Base-by-base conservation (phyloP, 2,888 invertebrate genomes). In the Leucania comma region DNA sequence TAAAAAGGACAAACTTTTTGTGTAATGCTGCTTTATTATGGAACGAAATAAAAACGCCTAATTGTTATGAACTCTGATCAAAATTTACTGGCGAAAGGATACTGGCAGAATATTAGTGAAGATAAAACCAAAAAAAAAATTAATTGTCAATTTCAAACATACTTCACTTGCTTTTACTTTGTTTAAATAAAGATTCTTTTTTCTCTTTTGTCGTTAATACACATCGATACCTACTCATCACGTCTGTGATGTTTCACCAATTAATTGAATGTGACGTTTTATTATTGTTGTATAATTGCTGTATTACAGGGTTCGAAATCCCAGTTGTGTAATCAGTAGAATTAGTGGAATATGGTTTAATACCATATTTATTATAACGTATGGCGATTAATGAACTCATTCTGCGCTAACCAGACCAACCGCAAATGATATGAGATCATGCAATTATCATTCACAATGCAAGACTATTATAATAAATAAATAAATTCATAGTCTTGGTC, bases 291-390 rank as follows among this genome's bases (percentile, higher is more conserved):
- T 26, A 35, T 24, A 20, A 29, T 48, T 20, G 5, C 2, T 48
- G 17, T 32, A 26, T 42, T 24, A n/a, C 66, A 66, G 29, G 66
- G 54, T 26, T 63, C 29, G 29, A 20, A 54, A 66, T 59, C 54
- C n/a, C 42, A 67, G 66, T 76, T 80, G 80, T 80, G 80, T 76
- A 78, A 68, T 78, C 76, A 78, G 80, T 65, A 79, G 38, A 59
- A 58, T 58, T 80, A 58, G 76, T 64, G 26, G n/a, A 56, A 59
- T 65, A 29, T 29, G 3, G 29, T 29, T 29, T 2, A 29, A 4
- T 29, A 32, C 26, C 5, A 17, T 9, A 54, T 6, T 12, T 12
- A 12, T n/a, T n/a, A n/a, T n/a, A 51, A 62, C 17, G 9, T 35
- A 42, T 51, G 9, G 17, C 8, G 22, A 42, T 0, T 24, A 26